Evolutionary conservation across 2,113 vertebrate genomes (phyloP).

Genomic region (Carassius gibelio): DNA sequence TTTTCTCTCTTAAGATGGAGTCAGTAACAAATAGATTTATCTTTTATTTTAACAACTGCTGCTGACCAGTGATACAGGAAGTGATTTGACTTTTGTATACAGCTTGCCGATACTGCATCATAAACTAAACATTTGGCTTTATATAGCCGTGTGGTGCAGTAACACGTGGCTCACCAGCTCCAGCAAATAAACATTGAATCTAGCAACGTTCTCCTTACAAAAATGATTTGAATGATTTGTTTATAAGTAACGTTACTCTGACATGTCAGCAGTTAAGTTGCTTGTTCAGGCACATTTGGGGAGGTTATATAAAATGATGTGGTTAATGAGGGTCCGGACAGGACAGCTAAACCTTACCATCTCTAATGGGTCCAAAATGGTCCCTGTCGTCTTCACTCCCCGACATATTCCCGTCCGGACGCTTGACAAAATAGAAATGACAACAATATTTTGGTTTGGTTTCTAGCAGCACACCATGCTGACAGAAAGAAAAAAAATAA

Average conservation of each 20-base stretch:
- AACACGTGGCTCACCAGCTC: neutral
- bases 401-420: conserved; percentile 64
- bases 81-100: conserved; percentile 9
- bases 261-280: neutral
- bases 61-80: conserved; percentile 11
- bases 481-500: conserved; percentile 6
- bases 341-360: conserved; percentile 53
- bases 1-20: neutral
- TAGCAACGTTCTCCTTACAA: neutral
- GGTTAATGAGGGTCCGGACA: conserved; percentile 1
- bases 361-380: conserved; percentile 69
- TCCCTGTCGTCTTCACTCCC: conserved; percentile 79
- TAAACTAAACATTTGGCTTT: conserved; percentile 7
- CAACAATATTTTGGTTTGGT: neutral
- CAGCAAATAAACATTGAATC: neutral
- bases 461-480: conserved; percentile 8
- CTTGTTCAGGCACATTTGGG: conserved; percentile 5
- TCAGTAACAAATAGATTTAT: neutral
- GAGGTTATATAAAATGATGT: neutral
- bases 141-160: neutral
- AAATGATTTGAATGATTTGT: neutral
- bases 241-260: neutral
- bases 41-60: neutral
- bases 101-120: neutral
- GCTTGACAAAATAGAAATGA: conserved; percentile 29